A percentile compares a stretch with the other conserved stretches of the same genome.
Conservation (phyloP, 1,140 invertebrate species). For the Anoplolepis gracilipes region DNA sequence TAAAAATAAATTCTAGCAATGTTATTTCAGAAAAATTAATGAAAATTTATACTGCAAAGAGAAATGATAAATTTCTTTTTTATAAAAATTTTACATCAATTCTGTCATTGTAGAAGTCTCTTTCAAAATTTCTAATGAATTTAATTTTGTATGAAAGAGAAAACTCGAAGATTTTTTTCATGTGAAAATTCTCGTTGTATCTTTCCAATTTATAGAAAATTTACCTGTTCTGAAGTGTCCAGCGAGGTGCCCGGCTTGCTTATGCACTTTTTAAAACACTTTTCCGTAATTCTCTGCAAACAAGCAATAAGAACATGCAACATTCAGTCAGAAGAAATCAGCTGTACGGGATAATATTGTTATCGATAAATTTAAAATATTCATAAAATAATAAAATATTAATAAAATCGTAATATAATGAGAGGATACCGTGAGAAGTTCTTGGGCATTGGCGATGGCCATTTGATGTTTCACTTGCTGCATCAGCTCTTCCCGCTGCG, state of each 20-base stretch:
- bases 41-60: too few relatives aligned
- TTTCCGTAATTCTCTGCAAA: conserved; percentile 97
- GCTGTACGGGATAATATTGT: conserved; percentile 14
- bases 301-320: conserved; percentile 62
- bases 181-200: neutral
- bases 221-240: conserved; percentile 96
- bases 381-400: too few relatives aligned
- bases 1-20: too few relatives aligned
- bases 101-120: neutral
- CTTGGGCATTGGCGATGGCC: conserved; percentile 97
- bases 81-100: too few relatives aligned
- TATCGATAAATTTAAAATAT: too few relatives aligned
- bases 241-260: conserved; percentile 95
- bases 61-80: too few relatives aligned
- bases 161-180: too few relatives aligned
- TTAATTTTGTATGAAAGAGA: too few relatives aligned
- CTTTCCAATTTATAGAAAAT: conserved; percentile 41
- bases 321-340: conserved; percentile 67
- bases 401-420: too few relatives aligned
- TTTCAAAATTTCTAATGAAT: neutral
- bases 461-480: conserved; percentile 98
- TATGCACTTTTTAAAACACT: conserved; percentile 98
- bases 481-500: conserved; percentile 96
- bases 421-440: conserved; percentile 92
- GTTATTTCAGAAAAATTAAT: too few relatives aligned